Evolutionary conservation across 2,797 vertebrate genomes (phyloP).

Genomic region (Phrynocephalus forsythii): DNA sequence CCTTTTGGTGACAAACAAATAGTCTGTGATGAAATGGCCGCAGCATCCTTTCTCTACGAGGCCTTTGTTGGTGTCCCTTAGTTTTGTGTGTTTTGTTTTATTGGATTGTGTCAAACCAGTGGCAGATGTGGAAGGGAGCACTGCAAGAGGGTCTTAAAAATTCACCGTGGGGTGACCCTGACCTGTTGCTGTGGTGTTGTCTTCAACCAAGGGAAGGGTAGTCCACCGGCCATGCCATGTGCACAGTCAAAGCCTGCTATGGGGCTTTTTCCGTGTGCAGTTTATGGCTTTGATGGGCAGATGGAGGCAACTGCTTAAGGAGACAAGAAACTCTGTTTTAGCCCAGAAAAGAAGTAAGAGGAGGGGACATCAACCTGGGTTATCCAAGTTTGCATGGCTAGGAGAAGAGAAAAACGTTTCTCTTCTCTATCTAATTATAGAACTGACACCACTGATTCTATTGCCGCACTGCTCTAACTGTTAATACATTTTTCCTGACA

Average conservation of each 20-base stretch:
- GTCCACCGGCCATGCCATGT: not conserved
- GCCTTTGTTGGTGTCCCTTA: not conserved
- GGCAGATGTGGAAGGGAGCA: slow-evolving; percentile 21
- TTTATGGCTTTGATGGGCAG: not conserved
- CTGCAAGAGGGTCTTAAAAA: slow-evolving; percentile 10
- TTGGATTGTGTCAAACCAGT: not conserved
- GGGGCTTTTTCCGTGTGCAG: not conserved
- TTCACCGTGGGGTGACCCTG: not conserved
- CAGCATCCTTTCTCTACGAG: accelerated
- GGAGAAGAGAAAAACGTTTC: not conserved
- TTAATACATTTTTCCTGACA: too few relatives aligned
- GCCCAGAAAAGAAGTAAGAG: accelerated
- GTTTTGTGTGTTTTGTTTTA: not conserved
- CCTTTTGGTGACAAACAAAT: not conserved
- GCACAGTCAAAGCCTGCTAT: not conserved
- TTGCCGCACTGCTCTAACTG: too few relatives aligned
- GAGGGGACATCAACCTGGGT: too few relatives aligned
- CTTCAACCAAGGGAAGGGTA: slow-evolving; percentile 25
- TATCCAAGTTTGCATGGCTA: not conserved
- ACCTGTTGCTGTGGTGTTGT: not conserved
- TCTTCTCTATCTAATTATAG: not conserved
- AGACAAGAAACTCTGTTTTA: not conserved
- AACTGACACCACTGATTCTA: not conserved
- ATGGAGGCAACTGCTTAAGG: too few relatives aligned
- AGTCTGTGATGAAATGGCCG: not conserved